Evolutionary conservation across 2,797 vertebrate genomes (phyloP).

Genomic region (Vespertilio murinus): DNA sequence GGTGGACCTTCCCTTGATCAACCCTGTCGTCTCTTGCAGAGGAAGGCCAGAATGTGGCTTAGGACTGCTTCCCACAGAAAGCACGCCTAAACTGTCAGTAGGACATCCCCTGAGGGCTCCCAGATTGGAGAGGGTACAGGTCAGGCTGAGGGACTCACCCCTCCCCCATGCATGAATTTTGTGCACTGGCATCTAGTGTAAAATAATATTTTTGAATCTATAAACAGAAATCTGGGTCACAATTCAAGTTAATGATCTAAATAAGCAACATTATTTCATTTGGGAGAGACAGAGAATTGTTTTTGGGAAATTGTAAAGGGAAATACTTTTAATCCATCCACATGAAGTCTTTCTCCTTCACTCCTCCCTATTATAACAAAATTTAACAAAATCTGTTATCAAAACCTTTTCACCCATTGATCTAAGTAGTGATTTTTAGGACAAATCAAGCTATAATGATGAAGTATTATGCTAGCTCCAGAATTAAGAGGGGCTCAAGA

Average conservation of each 20-base stretch:
- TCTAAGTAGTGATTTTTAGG: neutral
- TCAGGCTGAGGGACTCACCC: no score
- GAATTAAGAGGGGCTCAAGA: neutral
- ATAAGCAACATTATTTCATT: neutral
- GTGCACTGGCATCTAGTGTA: no score
- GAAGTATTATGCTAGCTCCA: neutral
- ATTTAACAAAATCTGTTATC: neutral
- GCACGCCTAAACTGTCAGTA: no score
- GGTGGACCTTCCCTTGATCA: no score
- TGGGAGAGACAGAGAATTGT: neutral
- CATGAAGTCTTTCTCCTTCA: neutral
- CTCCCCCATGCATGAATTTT: no score
- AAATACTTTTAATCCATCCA: neutral
- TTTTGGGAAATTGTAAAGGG: neutral
- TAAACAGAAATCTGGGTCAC: neutral
- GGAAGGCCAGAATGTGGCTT: no score
- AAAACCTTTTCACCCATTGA: neutral
- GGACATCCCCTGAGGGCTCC: no score
- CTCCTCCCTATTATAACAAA: neutral
- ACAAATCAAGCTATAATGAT: neutral
- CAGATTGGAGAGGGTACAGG: no score
- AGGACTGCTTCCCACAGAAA: no score
- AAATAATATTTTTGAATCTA: neutral
- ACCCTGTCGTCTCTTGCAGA: no score
- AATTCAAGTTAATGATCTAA: neutral